phyloP scores from a whole-genome alignment of 1,140 invertebrate genomes.

The Drosophila tristis region DNA sequence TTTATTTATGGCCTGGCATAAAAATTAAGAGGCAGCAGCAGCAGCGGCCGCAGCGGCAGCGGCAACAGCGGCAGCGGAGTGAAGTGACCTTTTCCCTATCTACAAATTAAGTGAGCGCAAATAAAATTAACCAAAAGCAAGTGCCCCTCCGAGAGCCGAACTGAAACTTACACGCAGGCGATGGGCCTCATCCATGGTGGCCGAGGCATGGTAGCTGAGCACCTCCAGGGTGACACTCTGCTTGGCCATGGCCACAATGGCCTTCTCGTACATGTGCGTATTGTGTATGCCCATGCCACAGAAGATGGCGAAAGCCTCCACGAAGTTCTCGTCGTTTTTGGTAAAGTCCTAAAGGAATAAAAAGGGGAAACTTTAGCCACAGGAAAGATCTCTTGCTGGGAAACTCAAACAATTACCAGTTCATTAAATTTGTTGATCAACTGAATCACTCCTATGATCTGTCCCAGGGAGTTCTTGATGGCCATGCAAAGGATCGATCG shows the following conservation, averaged over 20 bases:
- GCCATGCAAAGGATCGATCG: slow-evolving; percentile 96
- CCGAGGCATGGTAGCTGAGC: slow-evolving; percentile 97
- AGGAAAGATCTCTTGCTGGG: neutral
- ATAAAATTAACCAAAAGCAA: slow-evolving; percentile 62
- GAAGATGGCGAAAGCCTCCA: slow-evolving; percentile 98
- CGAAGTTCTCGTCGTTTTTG: slow-evolving; percentile 96
- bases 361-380: neutral
- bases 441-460: slow-evolving; percentile 96
- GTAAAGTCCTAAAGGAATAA: slow-evolving; percentile 87
- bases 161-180: slow-evolving; percentile 89
- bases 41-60: slow-evolving; percentile 8
- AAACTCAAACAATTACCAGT: slow-evolving; percentile 84
- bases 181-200: slow-evolving; percentile 94
- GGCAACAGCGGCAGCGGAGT: slow-evolving; percentile 2
- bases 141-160: slow-evolving; percentile 35
- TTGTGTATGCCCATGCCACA: slow-evolving; percentile 99
- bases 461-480: slow-evolving; percentile 94
- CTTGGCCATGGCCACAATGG: slow-evolving; percentile 96
- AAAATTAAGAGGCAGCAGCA: slow-evolving; percentile 30
- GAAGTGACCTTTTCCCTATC: slow-evolving; percentile 31
- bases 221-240: slow-evolving; percentile 98
- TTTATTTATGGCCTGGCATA: slow-evolving; percentile 58
- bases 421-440: slow-evolving; percentile 97
- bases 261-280: slow-evolving; percentile 98
- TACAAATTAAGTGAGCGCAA: slow-evolving; percentile 70